phyloP scores from a whole-genome alignment of 1,140 invertebrate genomes.

The Andricus grossulariae region DNA sequence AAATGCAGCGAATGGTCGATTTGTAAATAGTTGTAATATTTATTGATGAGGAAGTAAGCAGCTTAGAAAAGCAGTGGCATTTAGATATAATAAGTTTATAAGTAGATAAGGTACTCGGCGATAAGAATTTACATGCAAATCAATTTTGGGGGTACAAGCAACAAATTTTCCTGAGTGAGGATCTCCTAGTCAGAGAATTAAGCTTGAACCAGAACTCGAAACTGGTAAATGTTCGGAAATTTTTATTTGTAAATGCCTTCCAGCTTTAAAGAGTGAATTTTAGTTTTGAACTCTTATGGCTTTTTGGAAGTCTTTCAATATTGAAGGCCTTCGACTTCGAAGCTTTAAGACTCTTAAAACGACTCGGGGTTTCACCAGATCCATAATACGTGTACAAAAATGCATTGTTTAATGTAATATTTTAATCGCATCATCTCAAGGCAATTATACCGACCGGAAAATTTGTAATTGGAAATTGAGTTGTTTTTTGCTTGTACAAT shows the following conservation, averaged over 20 bases:
- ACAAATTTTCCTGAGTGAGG: constrained; percentile 44
- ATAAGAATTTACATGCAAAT: constrained; percentile 9
- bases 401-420: no score
- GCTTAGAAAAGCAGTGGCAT: constrained; percentile 60
- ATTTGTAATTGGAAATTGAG: no score
- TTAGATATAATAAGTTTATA: constrained; percentile 59
- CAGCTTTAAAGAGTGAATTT: neutral
- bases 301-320: neutral
- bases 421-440: no score
- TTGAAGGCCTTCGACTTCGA: neutral
- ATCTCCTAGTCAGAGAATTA: constrained; percentile 69
- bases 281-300: neutral
- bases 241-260: neutral
- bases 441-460: no score
- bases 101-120: constrained; percentile 51
- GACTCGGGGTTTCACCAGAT: no score
- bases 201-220: constrained; percentile 22
- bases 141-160: neutral
- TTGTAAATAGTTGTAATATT: constrained; percentile 76
- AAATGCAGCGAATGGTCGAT: constrained; percentile 43
- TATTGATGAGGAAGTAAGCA: constrained; percentile 66
- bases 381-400: no score
- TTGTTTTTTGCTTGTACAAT: no score
- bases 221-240: constrained; percentile 39
- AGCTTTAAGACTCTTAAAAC: neutral